Conservation (phyloP, 2,888 invertebrate species). For the Chrysolina haemoptera region DNA sequence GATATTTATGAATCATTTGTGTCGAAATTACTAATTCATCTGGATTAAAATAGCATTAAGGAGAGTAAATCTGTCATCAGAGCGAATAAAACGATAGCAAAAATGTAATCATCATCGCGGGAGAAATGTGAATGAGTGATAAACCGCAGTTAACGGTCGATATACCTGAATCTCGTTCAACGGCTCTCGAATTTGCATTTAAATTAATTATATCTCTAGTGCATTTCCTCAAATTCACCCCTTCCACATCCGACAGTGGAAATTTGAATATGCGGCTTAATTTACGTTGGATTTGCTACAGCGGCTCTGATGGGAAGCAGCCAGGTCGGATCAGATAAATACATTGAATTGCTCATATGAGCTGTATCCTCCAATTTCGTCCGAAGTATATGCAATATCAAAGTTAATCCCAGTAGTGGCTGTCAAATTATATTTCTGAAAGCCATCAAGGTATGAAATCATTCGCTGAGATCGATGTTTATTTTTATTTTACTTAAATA, state of each 20-base stretch:
- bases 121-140: conserved; percentile 8
- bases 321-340: conserved; percentile 13
- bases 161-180: conserved; percentile 9
- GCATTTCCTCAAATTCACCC: conserved; percentile 22
- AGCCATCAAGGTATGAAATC: no score
- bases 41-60: neutral
- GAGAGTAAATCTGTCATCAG: neutral
- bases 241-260: conserved; percentile 2
- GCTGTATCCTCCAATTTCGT: neutral
- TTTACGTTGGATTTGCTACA: conserved; percentile 3
- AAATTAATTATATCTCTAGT: conserved; percentile 19
- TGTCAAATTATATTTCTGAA: no score
- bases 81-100: neutral
- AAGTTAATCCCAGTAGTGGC: no score
- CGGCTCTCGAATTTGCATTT: conserved; percentile 15
- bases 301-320: conserved; percentile 2
- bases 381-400: neutral
- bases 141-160: conserved; percentile 7
- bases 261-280: conserved; percentile 14
- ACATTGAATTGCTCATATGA: neutral
- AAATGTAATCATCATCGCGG: conserved; percentile 1
- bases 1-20: no score
- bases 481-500: no score
- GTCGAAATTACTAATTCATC: neutral
- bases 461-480: no score